Percentiles rank a stretch among this genome's conserved stretches.
Conservation (phyloP, 2,888 invertebrate genomes). For the Melinaea menophilus region DNA sequence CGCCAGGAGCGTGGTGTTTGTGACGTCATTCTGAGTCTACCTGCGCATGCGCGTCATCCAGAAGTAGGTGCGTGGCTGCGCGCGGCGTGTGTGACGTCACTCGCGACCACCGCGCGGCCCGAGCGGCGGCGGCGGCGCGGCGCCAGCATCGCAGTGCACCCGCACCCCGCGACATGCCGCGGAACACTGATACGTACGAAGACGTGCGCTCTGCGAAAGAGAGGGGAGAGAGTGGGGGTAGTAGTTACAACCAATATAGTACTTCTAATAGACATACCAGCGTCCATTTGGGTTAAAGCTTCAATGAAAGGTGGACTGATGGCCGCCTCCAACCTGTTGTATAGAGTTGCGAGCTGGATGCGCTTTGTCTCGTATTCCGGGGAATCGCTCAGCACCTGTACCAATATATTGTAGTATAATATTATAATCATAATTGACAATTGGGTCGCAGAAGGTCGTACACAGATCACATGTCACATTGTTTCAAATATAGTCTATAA, state of each 20-base stretch:
- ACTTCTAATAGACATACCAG: conserved; percentile 42
- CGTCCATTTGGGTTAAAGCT: conserved; percentile 82
- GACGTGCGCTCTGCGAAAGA: conserved; percentile 32
- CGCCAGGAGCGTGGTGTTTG: not conserved
- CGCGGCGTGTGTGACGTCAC: conserved; percentile 38
- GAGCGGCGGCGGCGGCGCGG: conserved; percentile 48
- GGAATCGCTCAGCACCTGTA: conserved; percentile 67
- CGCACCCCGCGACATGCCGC: conserved; percentile 46
- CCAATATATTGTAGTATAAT: too few species aligned
- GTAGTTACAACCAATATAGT: not conserved
- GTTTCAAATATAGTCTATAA: too few species aligned
- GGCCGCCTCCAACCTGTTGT: conserved; percentile 94
- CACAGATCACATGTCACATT: too few species aligned
- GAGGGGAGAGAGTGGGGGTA: not conserved
- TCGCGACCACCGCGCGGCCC: conserved; percentile 44
- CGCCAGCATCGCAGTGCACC: conserved; percentile 42
- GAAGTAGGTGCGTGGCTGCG: conserved; percentile 43
- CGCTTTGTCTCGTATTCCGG: conserved; percentile 84
- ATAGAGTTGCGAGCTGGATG: conserved; percentile 91
- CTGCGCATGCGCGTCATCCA: conserved; percentile 46
- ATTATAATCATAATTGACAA: too few species aligned
- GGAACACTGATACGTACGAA: conserved; percentile 50
- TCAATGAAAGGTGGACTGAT: conserved; percentile 92
- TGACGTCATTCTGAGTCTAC: not conserved
- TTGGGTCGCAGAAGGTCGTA: too few species aligned